phyloP scores from a whole-genome alignment of 2,797 vertebrate species.

The Danio tinwini region DNA sequence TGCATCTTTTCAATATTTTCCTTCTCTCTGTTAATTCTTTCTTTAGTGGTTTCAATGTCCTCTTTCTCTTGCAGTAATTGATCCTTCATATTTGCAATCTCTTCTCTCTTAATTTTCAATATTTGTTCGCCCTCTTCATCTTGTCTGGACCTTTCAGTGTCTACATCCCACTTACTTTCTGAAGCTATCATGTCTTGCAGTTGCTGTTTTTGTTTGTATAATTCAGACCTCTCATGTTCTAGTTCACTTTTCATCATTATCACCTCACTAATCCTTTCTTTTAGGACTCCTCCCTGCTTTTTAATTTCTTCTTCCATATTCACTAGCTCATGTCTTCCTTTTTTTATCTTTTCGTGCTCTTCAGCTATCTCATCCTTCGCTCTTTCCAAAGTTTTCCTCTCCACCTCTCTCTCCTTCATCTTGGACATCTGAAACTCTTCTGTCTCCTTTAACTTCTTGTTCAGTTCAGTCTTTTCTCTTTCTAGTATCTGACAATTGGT shows the following conservation, averaged over 20 bases:
- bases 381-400: neutral
- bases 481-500: conserved; percentile 25
- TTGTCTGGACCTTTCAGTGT: neutral
- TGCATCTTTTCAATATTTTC: conserved; percentile 37
- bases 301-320: conserved; percentile 22
- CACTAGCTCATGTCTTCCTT: conserved; percentile 20
- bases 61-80: conserved; percentile 34
- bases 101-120: conserved; percentile 23
- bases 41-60: conserved; percentile 47
- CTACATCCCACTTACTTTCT: neutral
- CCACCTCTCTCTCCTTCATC: neutral
- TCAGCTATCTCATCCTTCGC: neutral
- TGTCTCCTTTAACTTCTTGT: conserved; percentile 10
- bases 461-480: conserved; percentile 25
- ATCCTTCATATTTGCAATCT: neutral
- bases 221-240: conserved; percentile 14
- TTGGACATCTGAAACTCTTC: conserved; percentile 13
- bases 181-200: neutral
- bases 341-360: conserved; percentile 20
- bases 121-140: conserved; percentile 5
- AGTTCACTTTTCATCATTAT: conserved; percentile 13
- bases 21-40: conserved; percentile 37
- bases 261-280: conserved; percentile 16
- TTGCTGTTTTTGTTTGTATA: conserved; percentile 19
- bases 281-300: conserved; percentile 20